A percentile compares a stretch with the other conserved stretches of the same genome.
These are phyloP conservation scores for Chrysotoxum bicinctum DNA, from an alignment of 2,888 invertebrate genomes.

Conservation along the genomic window DNA sequence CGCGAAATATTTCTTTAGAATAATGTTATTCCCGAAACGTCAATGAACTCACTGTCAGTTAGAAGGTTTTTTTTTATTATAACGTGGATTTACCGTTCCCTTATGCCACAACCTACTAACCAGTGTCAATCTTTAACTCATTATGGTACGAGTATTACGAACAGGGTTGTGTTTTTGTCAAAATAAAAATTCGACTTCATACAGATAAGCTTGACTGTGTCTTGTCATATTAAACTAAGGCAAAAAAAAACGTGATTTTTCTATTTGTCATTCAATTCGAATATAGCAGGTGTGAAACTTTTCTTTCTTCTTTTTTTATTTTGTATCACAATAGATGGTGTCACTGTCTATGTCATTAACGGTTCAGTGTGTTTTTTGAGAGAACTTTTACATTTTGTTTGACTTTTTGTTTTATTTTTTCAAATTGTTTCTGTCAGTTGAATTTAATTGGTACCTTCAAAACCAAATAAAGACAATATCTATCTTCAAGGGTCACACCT, in stretches of 20 bases:
- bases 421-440: too few species aligned
- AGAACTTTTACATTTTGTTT: too few species aligned
- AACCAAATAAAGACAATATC: too few species aligned
- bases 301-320: background rate
- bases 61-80: background rate
- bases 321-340: background rate
- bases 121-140: background rate
- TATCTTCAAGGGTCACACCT: too few species aligned
- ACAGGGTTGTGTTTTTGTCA: background rate
- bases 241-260: background rate
- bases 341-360: background rate
- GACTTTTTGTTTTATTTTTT: too few species aligned
- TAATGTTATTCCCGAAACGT: background rate
- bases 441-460: too few species aligned
- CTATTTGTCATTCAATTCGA: background rate
- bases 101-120: background rate
- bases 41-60: background rate
- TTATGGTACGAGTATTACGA: background rate
- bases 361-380: background rate
- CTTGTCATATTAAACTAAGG: background rate
- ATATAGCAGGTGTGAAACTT: background rate
- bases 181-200: background rate
- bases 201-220: background rate
- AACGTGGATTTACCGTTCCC: background rate
- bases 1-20: background rate